Conservation (phyloP, 2,797 vertebrate species). For the Parauchenoglanis ngamensis region DNA sequence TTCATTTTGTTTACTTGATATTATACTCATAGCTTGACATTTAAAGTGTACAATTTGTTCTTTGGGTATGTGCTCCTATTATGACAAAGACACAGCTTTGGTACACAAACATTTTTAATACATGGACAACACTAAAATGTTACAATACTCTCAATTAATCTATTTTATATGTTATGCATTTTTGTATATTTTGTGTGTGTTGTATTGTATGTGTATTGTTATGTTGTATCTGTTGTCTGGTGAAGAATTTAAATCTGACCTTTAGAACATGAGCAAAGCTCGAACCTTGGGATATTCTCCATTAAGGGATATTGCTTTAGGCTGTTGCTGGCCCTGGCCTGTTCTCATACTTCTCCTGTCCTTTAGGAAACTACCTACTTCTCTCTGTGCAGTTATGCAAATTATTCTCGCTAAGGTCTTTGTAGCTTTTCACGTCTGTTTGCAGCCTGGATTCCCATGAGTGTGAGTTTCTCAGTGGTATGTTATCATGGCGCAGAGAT, state of each 20-base stretch:
- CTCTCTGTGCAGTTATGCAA: constrained; percentile 33
- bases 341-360: background rate
- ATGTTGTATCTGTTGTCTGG: background rate
- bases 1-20: background rate
- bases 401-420: background rate
- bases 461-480: constrained; percentile 15
- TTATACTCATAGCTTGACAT: background rate
- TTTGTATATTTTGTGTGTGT: background rate
- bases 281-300: background rate
- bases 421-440: constrained; percentile 20
- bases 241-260: background rate
- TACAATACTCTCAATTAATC: background rate
- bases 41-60: background rate
- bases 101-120: background rate
- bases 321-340: background rate
- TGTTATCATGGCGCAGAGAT: constrained; percentile 3
- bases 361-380: constrained; percentile 46
- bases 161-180: background rate
- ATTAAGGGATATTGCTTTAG: background rate
- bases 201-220: background rate
- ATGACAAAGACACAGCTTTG: background rate
- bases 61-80: background rate
- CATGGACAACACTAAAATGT: background rate
- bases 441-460: constrained; percentile 30
- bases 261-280: background rate